Evolutionary conservation across 2,888 invertebrate genomes (phyloP), one percentile per base, ranked within the genome.

Genomic region (Tetrapedia diversipes): DNA sequence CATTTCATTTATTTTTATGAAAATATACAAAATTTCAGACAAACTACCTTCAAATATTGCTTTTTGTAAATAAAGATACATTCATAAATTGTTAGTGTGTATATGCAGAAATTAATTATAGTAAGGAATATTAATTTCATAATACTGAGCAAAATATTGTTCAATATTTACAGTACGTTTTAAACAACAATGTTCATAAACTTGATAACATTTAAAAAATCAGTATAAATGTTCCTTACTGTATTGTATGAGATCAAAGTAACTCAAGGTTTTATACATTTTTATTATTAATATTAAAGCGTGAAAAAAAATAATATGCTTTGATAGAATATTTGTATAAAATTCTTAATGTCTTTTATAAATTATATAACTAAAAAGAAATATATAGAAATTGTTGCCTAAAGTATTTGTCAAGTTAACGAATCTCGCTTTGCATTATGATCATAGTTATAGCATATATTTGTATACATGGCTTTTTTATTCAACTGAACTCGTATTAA

Each of bases 231-330:
- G 45, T 63, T 68, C 56, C 53, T 70, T 37, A 34, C 57, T 29
- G 29, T 41, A 61, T 56, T 59, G 53, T 47, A 43, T 27, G 47
- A 66, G 32, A 69, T 69, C 32, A 37, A 67, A 66, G 2, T 66
- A 59, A 51, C 16, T 22, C 8, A n/a, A 69, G 57, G 47, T 78
- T 77, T 78, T 81, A 67, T 82, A 84, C 73, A 63, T 70, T 70
- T 79, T 49, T 63, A 60, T 63, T 34, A 61, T 57, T 56, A 59
- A 53, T 53, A 74, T 83, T 51, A 63, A 49, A 72, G 45, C 4
- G n/a, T 64, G 14, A 27, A 43, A 34, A 68, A 59, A 53, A 37
- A 59, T 24, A 16, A 56, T 34, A 51, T 53, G 49, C 51, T 53
- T 45, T 22, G 4, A 60, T 57, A 24, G 11, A 65, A 49, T 70